Conservation (phyloP, 2,113 vertebrate genomes). For the Antidorcas marsupialis region DNA sequence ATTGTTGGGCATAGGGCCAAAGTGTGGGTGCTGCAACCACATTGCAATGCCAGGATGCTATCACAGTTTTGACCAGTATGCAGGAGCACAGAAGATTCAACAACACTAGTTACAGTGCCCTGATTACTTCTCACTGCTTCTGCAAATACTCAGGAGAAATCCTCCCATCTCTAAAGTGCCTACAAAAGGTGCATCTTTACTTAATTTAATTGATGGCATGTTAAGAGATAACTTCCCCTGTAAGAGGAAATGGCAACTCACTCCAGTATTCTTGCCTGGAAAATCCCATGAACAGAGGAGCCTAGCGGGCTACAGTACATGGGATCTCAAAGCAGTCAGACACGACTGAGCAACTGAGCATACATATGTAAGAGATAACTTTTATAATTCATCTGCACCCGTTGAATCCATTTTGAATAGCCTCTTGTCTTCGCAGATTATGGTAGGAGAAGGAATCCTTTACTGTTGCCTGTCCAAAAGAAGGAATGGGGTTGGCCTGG, state of each 20-base stretch:
- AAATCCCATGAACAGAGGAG: neutral
- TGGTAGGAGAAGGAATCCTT: constrained; percentile 97
- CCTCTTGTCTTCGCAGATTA: constrained; percentile 87
- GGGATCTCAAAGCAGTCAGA: neutral
- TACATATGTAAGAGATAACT: neutral
- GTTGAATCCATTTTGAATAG: constrained; percentile 39
- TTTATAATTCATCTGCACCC: neutral
- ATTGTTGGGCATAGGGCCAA: constrained; percentile 27
- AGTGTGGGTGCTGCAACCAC: neutral
- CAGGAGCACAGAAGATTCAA: neutral
- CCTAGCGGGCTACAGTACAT: neutral
- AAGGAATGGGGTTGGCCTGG: constrained; percentile 84
- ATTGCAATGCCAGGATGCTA: neutral
- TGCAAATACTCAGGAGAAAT: constrained; percentile 6
- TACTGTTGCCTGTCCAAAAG: constrained; percentile 95
- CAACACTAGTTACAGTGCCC: neutral
- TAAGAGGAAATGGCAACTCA: neutral
- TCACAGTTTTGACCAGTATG: neutral
- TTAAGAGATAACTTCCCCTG: neutral
- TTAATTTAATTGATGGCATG: neutral
- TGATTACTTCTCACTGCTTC: neutral
- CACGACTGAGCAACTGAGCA: neutral
- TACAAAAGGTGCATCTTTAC: neutral
- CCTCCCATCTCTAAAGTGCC: neutral
- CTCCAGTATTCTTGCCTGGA: neutral